These are phyloP conservation scores for Ephialtes manifestator DNA, from an alignment of 2,888 invertebrate genomes.

Conservation along the genomic window DNA sequence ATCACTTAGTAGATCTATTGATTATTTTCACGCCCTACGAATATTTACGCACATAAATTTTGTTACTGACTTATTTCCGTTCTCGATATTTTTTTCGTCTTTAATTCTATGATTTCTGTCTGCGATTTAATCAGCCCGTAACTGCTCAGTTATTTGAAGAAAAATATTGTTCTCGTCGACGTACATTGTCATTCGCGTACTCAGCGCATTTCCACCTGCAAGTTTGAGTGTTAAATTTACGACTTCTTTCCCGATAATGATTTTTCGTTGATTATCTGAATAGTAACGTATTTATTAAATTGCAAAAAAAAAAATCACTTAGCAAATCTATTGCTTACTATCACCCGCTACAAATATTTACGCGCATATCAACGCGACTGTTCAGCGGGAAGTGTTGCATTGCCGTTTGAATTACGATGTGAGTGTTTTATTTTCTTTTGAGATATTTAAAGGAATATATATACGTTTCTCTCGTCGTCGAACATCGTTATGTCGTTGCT, in stretches of 20 bases:
- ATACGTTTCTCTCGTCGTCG: background rate
- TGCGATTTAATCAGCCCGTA: background rate
- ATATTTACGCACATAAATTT: no score
- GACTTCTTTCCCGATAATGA: background rate
- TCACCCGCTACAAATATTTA: no score
- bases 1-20: no score
- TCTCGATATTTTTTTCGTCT: no score
- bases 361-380: no score
- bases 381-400: no score
- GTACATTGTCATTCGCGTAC: no score
- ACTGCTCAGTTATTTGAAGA: background rate
- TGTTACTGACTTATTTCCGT: no score
- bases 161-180: background rate
- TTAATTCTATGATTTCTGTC: background rate
- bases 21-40: no score
- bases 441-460: no score
- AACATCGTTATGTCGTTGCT: constrained; percentile 1
- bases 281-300: background rate
- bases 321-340: background rate
- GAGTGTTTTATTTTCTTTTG: background rate
- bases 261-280: background rate
- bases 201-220: background rate
- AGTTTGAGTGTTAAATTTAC: background rate
- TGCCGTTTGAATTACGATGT: no score
- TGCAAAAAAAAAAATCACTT: background rate